Base-by-base conservation (phyloP, 1,140 invertebrate species). In the Lycorma delicatula region DNA sequence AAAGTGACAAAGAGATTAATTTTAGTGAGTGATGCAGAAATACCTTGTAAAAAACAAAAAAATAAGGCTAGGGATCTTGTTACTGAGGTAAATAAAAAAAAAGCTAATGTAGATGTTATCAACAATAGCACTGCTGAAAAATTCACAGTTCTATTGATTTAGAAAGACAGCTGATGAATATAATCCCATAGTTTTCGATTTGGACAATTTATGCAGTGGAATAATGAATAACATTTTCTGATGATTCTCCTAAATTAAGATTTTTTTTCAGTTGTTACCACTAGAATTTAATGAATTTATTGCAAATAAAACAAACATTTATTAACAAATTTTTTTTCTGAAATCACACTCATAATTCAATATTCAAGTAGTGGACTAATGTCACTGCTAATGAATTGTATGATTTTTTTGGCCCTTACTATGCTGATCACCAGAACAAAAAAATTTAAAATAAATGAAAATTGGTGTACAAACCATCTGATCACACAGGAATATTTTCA, bases 351-450 rank as follows among this genome's bases (percentile, higher is more conserved):
- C 16, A 22, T 20, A 44, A 44, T 22, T 44, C 41, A 20, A 44
- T 16, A 44, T 22, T 44, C 16, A 44, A 44, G 16, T 20, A 44
- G 41, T 44, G 41, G 41, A 44, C 41, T 44, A 22, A 44, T 22
- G 23, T 44, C 41, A 44, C 18, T 18, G 18, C 41, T 20, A 22
- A 22, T 44, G 41, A 44, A 20, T 22, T 44, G 18, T 44, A 44
- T 44, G 41, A n/a, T 44, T 16, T 44, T 44, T 44, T 22, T 44
- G 41, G 41, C 41, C 23, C 23, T 44, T 16, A 44, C 41, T 20
- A 44, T 44, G n/a, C 41, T 44, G 5, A 44, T 44, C 16, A 44
- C 41, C 41, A 44, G 41, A 44, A 44, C 36, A 44, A 44, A 44
- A 44, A 44, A 44, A 44, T 44, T 44, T 16, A 44, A 44, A 44